Evolutionary conservation across 1,140 invertebrate species (phyloP), one percentile per base, ranked within the genome.

Genomic region (Caenorhabditis tropicalis): DNA sequence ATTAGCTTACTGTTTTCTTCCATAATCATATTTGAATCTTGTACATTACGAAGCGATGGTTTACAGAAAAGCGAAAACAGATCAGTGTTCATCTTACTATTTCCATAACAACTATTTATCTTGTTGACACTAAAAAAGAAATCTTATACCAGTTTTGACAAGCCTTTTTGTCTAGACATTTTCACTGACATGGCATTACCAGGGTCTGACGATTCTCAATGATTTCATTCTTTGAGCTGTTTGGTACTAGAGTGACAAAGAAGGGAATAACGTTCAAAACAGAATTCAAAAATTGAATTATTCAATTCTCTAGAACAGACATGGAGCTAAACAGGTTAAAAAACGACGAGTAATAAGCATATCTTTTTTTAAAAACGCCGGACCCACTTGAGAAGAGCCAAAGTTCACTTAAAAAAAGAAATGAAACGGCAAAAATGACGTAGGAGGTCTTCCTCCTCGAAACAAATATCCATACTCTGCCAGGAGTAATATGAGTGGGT

Each of bases 401-500:
- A 74, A 74, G 65, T 74, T 74, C 65, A 74, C 65, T 15, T 29
- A 74, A 43, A 74, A 74, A 43, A 74, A 24, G 58, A 36, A 5
- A 16, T n/a, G 29, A 31, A n/a, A n/a, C n/a, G n/a, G n/a, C n/a
- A n/a, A n/a, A 46, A 74, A 24, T 74, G 65, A 74, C 65, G 65
- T 74, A 74, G 65, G n/a, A 74, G 65, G 29, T 43, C 33, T 74
- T 24, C 24, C 29, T 74, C 65, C 36, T 74, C 33, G 65, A 74
- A 74, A 74, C 65, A 43, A 74, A 74, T 74, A 74, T 74, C 10
- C n/a, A 9, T 24, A 7, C 21, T n/a, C 27, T 43, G 65, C 65
- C n/a, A n/a, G 65, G 43, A 39, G 65, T 46, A 74, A 74, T 74
- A 74, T 74, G 65, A 39, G 65, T 46, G 65, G 65, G 65, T 43